Conservation (phyloP, 2,797 vertebrate species). For the Tapirus indicus region DNA sequence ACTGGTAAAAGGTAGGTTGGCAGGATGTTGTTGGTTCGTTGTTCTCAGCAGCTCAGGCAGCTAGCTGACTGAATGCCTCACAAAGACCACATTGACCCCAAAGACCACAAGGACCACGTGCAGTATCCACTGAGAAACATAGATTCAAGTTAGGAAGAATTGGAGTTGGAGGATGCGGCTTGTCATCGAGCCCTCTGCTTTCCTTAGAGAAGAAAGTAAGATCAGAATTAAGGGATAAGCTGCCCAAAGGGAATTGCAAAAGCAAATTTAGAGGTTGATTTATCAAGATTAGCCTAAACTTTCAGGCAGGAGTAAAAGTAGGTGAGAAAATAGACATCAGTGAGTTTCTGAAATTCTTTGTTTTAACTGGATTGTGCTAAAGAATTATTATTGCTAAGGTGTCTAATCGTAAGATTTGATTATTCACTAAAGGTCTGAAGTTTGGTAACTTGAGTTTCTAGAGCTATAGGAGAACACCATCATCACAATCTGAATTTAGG, state of each 20-base stretch:
- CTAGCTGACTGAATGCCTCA: neutral
- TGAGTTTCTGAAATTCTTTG: conserved; percentile 12
- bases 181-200: neutral
- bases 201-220: neutral
- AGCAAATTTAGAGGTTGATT: neutral
- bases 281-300: conserved; percentile 23
- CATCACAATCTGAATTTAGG: neutral
- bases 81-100: neutral
- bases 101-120: neutral
- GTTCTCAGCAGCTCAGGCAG: neutral
- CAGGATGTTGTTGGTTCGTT: neutral
- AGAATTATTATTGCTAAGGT: neutral
- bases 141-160: neutral
- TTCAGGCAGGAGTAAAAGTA: neutral
- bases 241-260: neutral
- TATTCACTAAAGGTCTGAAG: neutral
- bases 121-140: neutral
- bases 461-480: neutral
- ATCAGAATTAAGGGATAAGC: neutral
- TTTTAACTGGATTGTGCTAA: neutral
- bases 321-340: neutral
- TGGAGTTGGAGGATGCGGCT: neutral
- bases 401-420: neutral
- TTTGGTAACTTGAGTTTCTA: neutral
- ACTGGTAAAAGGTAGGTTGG: neutral